Conservation (phyloP, 2,888 invertebrate genomes). For the Tetanocera ferruginea region DNA sequence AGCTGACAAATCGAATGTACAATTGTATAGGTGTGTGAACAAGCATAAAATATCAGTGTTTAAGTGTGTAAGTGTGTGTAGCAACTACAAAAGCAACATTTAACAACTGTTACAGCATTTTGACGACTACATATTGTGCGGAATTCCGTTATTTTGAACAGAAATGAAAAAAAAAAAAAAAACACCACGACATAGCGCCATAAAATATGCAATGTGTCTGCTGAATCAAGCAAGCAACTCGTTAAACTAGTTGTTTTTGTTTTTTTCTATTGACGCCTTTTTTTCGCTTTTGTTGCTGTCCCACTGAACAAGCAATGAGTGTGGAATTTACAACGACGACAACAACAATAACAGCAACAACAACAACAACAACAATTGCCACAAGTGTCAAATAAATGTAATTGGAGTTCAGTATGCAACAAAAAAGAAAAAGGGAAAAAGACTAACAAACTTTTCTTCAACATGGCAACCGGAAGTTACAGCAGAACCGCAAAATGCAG, state of each 20-base stretch:
- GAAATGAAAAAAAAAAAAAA: not conserved
- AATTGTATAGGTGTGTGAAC: not conserved
- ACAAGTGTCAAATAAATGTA: constrained; percentile 29
- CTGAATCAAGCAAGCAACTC: not conserved
- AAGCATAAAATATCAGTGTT: not conserved
- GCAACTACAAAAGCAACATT: not conserved
- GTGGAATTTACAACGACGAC: not conserved
- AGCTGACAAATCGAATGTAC: constrained; percentile 11
- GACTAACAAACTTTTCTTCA: no score
- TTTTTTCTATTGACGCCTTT: not conserved
- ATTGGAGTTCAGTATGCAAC: not conserved
- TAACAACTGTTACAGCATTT: constrained; percentile 21
- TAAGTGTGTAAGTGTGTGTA: not conserved
- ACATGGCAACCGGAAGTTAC: no score
- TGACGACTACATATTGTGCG: constrained; percentile 28
- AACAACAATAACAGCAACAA: not conserved
- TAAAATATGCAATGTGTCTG: constrained; percentile 24
- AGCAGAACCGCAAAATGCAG: not conserved
- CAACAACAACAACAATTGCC: constrained; percentile 25
- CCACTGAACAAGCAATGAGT: not conserved
- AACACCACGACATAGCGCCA: not conserved
- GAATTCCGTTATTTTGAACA: not conserved
- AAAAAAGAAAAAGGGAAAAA: not conserved
- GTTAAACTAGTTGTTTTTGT: not conserved
- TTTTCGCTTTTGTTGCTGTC: not conserved